Percentiles rank a stretch among this genome's conserved stretches.
These are phyloP conservation scores for Phyllostomus discolor DNA, from an alignment of 2,113 vertebrate species.

Conservation along the genomic window DNA sequence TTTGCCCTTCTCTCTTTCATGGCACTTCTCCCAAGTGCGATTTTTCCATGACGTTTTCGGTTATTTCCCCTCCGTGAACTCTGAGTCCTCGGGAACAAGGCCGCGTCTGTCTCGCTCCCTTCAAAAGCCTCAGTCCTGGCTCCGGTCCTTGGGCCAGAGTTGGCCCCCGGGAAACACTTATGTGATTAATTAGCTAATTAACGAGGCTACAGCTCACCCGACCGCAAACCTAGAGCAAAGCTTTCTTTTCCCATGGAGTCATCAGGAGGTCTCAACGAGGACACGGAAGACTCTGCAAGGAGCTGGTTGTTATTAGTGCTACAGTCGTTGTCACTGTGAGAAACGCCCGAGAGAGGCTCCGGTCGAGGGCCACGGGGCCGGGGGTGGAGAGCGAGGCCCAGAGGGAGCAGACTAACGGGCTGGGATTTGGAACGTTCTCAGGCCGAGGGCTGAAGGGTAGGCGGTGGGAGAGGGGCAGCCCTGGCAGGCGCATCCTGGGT, in stretches of 20 bases:
- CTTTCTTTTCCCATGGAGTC: neutral
- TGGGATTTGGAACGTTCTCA: neutral
- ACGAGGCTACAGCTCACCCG: neutral
- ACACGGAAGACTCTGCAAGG: neutral
- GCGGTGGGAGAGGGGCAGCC: neutral
- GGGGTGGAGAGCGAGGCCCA: neutral
- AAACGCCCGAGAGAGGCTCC: neutral
- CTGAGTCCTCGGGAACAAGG: neutral
- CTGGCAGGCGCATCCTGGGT: fast-evolving
- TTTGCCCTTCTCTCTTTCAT: neutral
- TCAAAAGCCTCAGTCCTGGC: neutral
- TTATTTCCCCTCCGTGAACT: neutral
- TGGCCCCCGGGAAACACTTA: neutral
- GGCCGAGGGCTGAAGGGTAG: neutral
- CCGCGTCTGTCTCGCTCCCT: neutral
- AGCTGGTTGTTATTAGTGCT: neutral
- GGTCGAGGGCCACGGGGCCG: fast-evolving
- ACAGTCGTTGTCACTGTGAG: neutral
- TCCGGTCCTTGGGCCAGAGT: neutral
- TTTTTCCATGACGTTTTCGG: neutral
- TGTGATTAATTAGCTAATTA: neutral
- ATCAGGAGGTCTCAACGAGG: neutral
- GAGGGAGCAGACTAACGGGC: neutral
- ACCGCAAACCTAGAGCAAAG: neutral
- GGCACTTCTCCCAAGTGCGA: neutral